Evolutionary conservation across 2,113 vertebrate species (phyloP), one percentile per base, ranked within the genome.

Genomic region (Scomber japonicus): DNA sequence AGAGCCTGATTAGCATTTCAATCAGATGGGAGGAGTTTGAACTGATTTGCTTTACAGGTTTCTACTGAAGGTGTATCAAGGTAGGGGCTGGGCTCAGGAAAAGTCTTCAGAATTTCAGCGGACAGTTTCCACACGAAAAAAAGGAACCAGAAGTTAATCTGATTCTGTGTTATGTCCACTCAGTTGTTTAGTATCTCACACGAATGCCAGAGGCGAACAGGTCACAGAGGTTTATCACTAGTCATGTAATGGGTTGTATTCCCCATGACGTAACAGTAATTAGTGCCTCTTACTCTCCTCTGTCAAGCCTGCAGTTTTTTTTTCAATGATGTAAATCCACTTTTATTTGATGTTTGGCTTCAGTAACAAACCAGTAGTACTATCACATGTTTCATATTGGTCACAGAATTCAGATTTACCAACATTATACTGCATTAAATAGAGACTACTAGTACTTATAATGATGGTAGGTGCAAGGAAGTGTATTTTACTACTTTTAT

Each of bases 1-100:
- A 50, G 46, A 2, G 19, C 5, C 15, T 15, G 16, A 80, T 86
- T 85, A 57, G 60, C 83, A 87, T 89, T 24, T 93, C 71, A 87
- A 56, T 75, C 62, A 68, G 35, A 31, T 12, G 56, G 68, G 78
- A 54, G 67, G 71, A n/a, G 63, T 61, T 14, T 10, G 24, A 59
- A 35, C 44, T 81, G 46, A 64, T 68, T 49, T 31, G 27, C 53
- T 76, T 57, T 56, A 64, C 72, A 71, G 75, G 24, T 73, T 79
- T 27, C 80, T n/a, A 63, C 57, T 10, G 2, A 78, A 80, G 64
- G 79, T 80, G 72, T 68, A 57, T 82, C 44, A 71, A 44, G 66
- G 67, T 19, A 55, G 64, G 55, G 55, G 59, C 17, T 65, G 67
- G 64, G 59, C 51, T 55, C 77, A 69, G 56, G 13, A 62, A 54